phyloP scores from a whole-genome alignment of 1,140 invertebrate genomes.

The Drosophila carrolli region DNA sequence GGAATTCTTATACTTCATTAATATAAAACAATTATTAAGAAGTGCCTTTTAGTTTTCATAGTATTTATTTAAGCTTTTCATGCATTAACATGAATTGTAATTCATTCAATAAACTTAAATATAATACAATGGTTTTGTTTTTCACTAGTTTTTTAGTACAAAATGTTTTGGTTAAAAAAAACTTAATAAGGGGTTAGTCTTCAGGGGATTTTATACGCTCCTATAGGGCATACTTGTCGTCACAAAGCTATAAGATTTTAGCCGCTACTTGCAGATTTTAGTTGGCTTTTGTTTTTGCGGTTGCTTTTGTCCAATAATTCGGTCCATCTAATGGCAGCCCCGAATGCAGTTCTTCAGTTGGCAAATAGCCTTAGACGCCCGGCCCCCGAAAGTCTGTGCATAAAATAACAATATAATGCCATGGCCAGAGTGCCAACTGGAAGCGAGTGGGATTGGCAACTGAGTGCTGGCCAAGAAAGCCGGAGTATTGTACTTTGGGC shows the following conservation, averaged over 20 bases:
- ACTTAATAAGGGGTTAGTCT: background rate
- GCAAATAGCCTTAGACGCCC: constrained; percentile 77
- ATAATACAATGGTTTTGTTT: too few relatives aligned
- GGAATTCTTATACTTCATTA: too few relatives aligned
- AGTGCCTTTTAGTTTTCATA: too few relatives aligned
- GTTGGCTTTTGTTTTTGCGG: constrained; percentile 72
- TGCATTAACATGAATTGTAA: too few relatives aligned
- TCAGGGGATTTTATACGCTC: background rate
- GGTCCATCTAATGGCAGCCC: constrained; percentile 75
- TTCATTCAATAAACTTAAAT: too few relatives aligned
- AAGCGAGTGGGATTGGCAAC: constrained; percentile 14
- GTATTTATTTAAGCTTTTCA: too few relatives aligned
- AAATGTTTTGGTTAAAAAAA: background rate
- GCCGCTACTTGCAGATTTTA: constrained; percentile 27
- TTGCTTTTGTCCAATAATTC: constrained; percentile 75
- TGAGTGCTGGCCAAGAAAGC: constrained; percentile 42
- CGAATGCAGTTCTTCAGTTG: constrained; percentile 74
- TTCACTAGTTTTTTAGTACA: too few relatives aligned
- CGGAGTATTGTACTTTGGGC: constrained; percentile 46
- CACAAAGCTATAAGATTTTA: background rate
- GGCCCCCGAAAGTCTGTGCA: constrained; percentile 69
- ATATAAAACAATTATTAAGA: too few relatives aligned
- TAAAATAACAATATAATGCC: constrained; percentile 81
- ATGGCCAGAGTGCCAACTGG: constrained; percentile 48
- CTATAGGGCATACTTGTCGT: constrained; percentile 30